Evolutionary conservation across 2,113 vertebrate genomes (phyloP).

Genomic region (Pygoscelis antarcticus): DNA sequence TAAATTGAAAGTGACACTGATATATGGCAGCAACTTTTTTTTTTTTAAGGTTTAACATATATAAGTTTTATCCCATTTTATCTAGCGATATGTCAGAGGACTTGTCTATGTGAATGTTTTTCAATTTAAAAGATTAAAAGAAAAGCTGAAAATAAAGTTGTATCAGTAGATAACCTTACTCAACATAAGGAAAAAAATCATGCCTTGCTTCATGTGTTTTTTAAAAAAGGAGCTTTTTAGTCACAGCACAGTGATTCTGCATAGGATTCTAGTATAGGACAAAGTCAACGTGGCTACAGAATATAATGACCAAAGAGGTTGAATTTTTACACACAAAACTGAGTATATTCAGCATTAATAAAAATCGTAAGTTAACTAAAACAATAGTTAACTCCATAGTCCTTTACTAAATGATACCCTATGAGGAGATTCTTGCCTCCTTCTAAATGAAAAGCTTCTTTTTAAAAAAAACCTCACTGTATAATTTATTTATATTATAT

Average conservation of each 20-base stretch:
- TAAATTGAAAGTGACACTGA: not conserved
- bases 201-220: not conserved
- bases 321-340: not conserved
- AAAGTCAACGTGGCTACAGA: not conserved
- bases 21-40: constrained; percentile 33
- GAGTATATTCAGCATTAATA: not conserved
- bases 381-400: not conserved
- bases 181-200: not conserved
- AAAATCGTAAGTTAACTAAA: not conserved
- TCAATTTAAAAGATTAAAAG: not conserved
- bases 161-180: not conserved
- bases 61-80: constrained; percentile 46
- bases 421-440: not conserved
- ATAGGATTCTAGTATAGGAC: not conserved
- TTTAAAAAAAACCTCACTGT: not conserved
- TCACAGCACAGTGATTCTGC: not conserved
- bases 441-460: not conserved
- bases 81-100: not conserved
- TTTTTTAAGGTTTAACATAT: constrained; percentile 46
- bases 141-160: not conserved
- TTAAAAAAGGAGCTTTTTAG: not conserved
- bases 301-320: not conserved
- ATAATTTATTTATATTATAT: too few species aligned
- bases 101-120: not conserved
- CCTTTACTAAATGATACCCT: not conserved